Evolutionary conservation across 2,113 vertebrate genomes (phyloP), one percentile per base, ranked within the genome.

Genomic region (Calonectris borealis): DNA sequence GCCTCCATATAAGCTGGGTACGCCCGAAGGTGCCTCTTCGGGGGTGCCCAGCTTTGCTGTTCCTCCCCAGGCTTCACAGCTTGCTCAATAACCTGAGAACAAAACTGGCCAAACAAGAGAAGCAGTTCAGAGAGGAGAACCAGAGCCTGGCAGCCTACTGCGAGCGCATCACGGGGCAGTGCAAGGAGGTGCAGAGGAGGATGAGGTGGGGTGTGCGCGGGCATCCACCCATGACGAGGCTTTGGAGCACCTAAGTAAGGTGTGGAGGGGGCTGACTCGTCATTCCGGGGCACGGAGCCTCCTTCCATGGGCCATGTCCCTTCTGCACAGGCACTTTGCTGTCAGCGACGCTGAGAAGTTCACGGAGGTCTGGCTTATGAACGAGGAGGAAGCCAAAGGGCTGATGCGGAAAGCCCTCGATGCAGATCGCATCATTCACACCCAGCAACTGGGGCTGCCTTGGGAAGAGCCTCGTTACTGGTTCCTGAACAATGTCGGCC

Each of bases 291-390:
- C 64, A 21, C 4, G 3, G 27, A 69, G 29, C 38, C 10, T 16
- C 5, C 20, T 52, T 18, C 61, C 46, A 46, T 1, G 16, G 32
- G 11, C 34, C 52, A 13, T 80, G 49, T 96, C 44, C 49, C 69
- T 90, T 66, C 24, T 21, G 6, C 49, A 4, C 94, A 99, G 99
- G 57, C 98, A 98, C 86, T 98, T 98, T 88, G 92, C 98, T 46
- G 32, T 71, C 1, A 72, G 97, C 0, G 97, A 99, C 6, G 92
- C 94, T 0, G 90, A 96, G 82, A 98, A 94, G 54, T 99, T 98
- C 75, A 84, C 91, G 32, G 98, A 99, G n/a, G 93, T 99, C 69
- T 99, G 99, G 99, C 88, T 98, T 17, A 98, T 98, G 98, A 98
- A 98, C 1, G 99, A 99, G 75, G 98, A 91, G 13, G 99, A 99